Evolutionary conservation across 2,113 vertebrate genomes (phyloP).

Genomic region (Oreocharis arfaki): DNA sequence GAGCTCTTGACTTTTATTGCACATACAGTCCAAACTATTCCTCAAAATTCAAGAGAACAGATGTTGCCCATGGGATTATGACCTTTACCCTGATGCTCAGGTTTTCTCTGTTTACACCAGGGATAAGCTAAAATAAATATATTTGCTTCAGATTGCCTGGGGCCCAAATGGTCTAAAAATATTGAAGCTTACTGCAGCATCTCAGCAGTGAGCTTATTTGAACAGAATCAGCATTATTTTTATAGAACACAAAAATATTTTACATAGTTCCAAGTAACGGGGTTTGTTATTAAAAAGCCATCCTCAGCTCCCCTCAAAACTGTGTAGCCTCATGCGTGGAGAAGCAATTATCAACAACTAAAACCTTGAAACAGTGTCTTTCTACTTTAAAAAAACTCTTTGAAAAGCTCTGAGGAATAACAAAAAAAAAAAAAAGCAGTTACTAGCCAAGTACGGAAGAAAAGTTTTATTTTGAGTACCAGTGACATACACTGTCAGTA

Average conservation of each 20-base stretch:
- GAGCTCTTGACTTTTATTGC: not conserved
- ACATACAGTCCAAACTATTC: not conserved
- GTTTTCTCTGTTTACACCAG: constrained; percentile 40
- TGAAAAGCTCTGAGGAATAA: not conserved
- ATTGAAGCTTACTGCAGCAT: not conserved
- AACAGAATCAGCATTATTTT: constrained; percentile 31
- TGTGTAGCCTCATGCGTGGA: not conserved
- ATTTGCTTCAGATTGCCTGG: constrained; percentile 40
- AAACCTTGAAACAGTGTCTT: not conserved
- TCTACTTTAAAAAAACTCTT: not conserved
- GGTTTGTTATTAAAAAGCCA: not conserved
- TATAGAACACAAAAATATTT: not conserved
- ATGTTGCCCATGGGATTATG: not conserved
- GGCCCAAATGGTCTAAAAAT: constrained; percentile 38
- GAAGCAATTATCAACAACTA: not conserved
- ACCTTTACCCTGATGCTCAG: constrained; percentile 51
- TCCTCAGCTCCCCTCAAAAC: not conserved
- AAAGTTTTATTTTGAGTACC: not conserved
- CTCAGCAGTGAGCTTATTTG: constrained; percentile 22
- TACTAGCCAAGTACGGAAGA: not conserved
- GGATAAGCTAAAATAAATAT: constrained; percentile 33
- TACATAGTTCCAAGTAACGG: fast-evolving
- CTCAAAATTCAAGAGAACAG: constrained; percentile 16
- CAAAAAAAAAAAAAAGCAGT: not conserved
- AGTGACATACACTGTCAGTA: not conserved